phyloP scores from a whole-genome alignment of 2,113 vertebrate species.

The Mohoua ochrocephala region DNA sequence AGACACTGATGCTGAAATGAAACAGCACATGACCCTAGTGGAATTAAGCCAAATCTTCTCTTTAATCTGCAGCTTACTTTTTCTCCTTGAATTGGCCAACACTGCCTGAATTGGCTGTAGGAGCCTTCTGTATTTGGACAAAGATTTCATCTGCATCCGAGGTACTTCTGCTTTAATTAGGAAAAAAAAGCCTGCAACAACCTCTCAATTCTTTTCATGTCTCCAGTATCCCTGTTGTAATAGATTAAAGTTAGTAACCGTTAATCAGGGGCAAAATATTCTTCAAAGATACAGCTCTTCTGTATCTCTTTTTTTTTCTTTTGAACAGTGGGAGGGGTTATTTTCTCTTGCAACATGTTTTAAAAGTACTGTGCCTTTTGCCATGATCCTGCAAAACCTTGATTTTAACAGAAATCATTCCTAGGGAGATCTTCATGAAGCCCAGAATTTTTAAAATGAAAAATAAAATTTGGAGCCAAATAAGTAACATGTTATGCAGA shows the following conservation, averaged over 20 bases:
- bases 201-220: not conserved
- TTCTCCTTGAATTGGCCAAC: not conserved
- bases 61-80: slow-evolving; percentile 13
- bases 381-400: not conserved
- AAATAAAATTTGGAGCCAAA: not conserved
- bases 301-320: not conserved
- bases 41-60: slow-evolving; percentile 6
- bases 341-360: not conserved
- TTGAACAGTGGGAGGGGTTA: not conserved
- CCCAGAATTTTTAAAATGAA: not conserved
- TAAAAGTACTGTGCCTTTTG: not conserved
- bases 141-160: not conserved
- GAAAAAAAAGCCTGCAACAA: not conserved
- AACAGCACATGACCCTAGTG: not conserved
- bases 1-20: not conserved
- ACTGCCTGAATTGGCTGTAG: not conserved
- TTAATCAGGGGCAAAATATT: not conserved
- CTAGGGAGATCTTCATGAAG: not conserved
- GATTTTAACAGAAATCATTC: not conserved
- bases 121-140: not conserved
- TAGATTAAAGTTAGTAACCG: not conserved
- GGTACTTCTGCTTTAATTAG: not conserved
- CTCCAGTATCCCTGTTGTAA: not conserved
- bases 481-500: not conserved
- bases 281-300: not conserved